Conservation (phyloP, 2,888 invertebrate genomes). For the Margaritifera margaritifera region DNA sequence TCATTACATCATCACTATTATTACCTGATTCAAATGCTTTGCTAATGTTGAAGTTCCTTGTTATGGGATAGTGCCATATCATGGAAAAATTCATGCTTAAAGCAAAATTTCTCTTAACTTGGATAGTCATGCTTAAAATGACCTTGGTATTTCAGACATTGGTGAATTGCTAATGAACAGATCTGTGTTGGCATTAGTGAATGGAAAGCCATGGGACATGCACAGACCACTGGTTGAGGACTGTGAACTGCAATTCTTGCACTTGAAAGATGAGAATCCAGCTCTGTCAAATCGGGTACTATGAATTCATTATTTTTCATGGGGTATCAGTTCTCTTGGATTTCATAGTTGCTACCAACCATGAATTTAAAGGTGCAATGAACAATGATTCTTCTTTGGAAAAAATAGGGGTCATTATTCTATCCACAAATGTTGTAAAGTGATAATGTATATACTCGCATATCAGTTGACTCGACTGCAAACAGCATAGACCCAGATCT, state of each 20-base stretch:
- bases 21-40: too few relatives aligned
- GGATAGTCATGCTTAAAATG: not conserved
- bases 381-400: too few relatives aligned
- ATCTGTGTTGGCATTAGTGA: constrained; percentile 86
- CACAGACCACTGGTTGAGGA: constrained; percentile 83
- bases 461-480: too few relatives aligned
- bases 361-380: too few relatives aligned
- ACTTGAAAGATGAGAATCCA: constrained; percentile 78
- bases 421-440: too few relatives aligned
- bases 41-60: not conserved
- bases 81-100: not conserved
- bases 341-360: too few relatives aligned
- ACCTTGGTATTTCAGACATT: constrained; percentile 78
- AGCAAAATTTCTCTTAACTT: not conserved
- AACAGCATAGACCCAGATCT: too few relatives aligned
- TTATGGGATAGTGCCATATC: not conserved
- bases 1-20: too few relatives aligned
- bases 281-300: constrained; percentile 60
- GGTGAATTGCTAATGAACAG: constrained; percentile 81
- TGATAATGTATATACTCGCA: too few relatives aligned
- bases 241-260: constrained; percentile 79
- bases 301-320: too few relatives aligned
- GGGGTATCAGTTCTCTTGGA: too few relatives aligned
- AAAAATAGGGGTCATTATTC: too few relatives aligned
- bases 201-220: constrained; percentile 93